Evolutionary conservation across 2,113 vertebrate genomes (phyloP), one percentile per base, ranked within the genome.

Genomic region (Rhinichthys klamathensis): DNA sequence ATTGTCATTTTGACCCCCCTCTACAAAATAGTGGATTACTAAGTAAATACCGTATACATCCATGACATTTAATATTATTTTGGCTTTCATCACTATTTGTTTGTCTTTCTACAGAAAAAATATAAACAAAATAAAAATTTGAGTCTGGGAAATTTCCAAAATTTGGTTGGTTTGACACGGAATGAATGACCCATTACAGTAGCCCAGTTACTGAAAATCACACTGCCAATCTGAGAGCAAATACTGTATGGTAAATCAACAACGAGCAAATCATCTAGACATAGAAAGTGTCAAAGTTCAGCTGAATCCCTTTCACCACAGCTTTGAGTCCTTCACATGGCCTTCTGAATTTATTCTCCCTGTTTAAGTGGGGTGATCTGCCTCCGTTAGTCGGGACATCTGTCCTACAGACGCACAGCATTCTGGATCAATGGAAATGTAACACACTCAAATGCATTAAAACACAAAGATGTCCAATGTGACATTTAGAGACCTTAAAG

Each of bases 271-370:
- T 78, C 30, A 56, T 54, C 15, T 23, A 69, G 82, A 63, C 32
- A 18, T n/a, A 12, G 44, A 38, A 5, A 46, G 49, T 67, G 63
- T 80, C 75, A 70, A 80, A 44, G 76, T 70, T 80, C 76, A 80
- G 32, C 63, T 46, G 6, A 23, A 70, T 78, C 65, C 35, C 18
- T 58, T 85, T 72, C 51, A 60, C 76, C 3, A 18, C 49, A 79
- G 9, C 51, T 79, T 9, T 30, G 32, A 54, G 32, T 69, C 32
- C 16, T 74, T 67, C 7, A 67, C 13, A 10, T 70, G 83, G 79
- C 75, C 75, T 85, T 79, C 58, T 60, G 82, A 73, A n/a, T n/a
- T n/a, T n/a, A 25, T 23, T 21, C 32, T 15, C 74, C 63, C 61
- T 46, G 49, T 78, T 49, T 44, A 61, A 75, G 70, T 16, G 15